Base-by-base conservation (phyloP, 2,888 invertebrate species). In the Stenichneumon culpator region DNA sequence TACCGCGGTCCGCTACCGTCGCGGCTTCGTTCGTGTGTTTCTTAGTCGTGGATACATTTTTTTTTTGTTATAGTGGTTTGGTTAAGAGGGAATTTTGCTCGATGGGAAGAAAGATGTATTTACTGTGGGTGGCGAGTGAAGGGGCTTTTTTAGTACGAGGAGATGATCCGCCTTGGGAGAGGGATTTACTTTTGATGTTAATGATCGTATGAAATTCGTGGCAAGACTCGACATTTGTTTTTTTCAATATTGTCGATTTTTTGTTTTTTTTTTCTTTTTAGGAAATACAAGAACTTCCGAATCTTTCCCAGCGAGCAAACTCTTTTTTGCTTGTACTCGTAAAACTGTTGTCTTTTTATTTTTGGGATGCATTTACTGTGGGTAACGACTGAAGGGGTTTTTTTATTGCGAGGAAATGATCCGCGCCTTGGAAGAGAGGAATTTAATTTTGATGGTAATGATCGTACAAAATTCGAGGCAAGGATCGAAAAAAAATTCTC, bases 41-140 rank as follows among this genome's bases (percentile, higher is more conserved):
- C 28, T 73, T 44, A 73, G 22, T 16, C 54, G 57, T 60, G 28
- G 57, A 28, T 63, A 11, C 11, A 11, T 54, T n/a, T 52, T 52
- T 22, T 57, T 57, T 25, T 57, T 57, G 25, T 57, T 57, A 1
- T 22, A 3, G 22, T 1, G 2, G 28, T 28, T 28, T 28, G 28
- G 28, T 5, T 28, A 5, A 5, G 22, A 25, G 25, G 14, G 14
- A 11, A 22, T 16, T 47, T 47, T 16, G 14, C 44, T 47, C 44
- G 14, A 3, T 47, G 44, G 44, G 44, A 16, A 47, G 14, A 47
- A 47, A 39, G 44, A 47, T 39, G 39, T 2, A 11, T 11, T 39
- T 11, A 39, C 2, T 11, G 39, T 11, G 7, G 32, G 39, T 39
- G 39, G 39, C 39, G 39, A 39, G 32, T 39, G 3, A 47, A 47